These are phyloP conservation scores for Chelonus formosanus DNA, from an alignment of 2,888 invertebrate genomes.

Conservation along the genomic window DNA sequence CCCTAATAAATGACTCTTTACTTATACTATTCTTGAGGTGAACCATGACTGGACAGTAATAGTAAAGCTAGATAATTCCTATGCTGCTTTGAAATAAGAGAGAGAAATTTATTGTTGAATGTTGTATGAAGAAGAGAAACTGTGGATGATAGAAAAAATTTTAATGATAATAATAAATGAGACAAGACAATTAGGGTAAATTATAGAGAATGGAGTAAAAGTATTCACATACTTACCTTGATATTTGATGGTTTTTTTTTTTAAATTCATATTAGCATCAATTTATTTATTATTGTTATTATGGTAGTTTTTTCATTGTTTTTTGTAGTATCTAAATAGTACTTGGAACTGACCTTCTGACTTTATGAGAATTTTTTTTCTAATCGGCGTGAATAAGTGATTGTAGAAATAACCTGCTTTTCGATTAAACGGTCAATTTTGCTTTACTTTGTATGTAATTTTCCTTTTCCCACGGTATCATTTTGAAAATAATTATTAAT, in stretches of 20 bases:
- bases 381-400: too few species aligned
- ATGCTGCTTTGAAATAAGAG: background rate
- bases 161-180: background rate
- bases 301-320: too few species aligned
- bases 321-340: too few species aligned
- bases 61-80: background rate
- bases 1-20: slow-evolving; percentile 9
- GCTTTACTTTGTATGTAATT: too few species aligned
- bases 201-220: background rate
- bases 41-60: background rate
- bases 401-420: too few species aligned
- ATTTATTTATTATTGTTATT: too few species aligned
- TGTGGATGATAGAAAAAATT: background rate
- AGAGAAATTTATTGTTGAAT: background rate
- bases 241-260: background rate
- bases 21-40: background rate
- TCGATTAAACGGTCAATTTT: too few species aligned
- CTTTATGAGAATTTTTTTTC: too few species aligned
- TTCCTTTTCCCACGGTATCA: too few species aligned
- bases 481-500: too few species aligned
- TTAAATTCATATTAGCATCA: background rate
- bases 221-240: background rate
- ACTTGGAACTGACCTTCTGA: too few species aligned
- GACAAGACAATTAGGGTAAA: background rate
- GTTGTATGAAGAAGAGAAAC: background rate